Evolutionary conservation across 2,797 vertebrate species (phyloP), one percentile per base, ranked within the genome.

Genomic region (Iguana delicatissima): DNA sequence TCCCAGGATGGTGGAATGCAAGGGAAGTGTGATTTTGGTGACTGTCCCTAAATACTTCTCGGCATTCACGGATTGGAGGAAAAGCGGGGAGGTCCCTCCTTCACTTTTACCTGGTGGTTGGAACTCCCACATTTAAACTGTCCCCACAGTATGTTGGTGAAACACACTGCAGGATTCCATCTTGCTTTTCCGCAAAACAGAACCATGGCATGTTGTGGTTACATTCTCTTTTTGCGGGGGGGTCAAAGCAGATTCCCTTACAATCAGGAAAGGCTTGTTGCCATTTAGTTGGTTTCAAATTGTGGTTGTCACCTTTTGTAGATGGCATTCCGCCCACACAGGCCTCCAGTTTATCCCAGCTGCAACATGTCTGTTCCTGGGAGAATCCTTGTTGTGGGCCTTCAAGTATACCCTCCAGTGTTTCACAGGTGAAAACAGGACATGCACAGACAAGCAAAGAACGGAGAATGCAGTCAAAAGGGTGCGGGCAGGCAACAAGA

Each of bases 1-100:
- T 89, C 95, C 96, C 42, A 10, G 57, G 12, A 83, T 29, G 81
- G 38, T 0, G 42, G 0, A 3, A 29, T 73, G 73, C 24, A 12
- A 6, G 1, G 1, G 80, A 89, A 24, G 57, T 16, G 57, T 5
- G 59, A 22, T 24, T 0, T 90, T 1, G 18, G 29, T 8, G 5
- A 62, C 20, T 3, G 9, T 24, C 8, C 0, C 59, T 26, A 18
- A 32, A 35, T 2, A 38, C 72, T 90, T n/a, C 38, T 67, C 1
- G 14, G 88, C 88, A 16, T 73, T 46, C 64, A 0, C 76, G 80
- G 74, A 62, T 69, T 59, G 1, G 14, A 72, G 67, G n/a, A 0
- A 32, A 2, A 10, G 74, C 69, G 46, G 73, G 84, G 24, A 79
- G 52, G 0, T 0, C 62, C 29, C 13, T 62, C 81, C n/a, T 35